Base-by-base conservation (phyloP, 2,888 invertebrate genomes). In the Copidosoma aretas region DNA sequence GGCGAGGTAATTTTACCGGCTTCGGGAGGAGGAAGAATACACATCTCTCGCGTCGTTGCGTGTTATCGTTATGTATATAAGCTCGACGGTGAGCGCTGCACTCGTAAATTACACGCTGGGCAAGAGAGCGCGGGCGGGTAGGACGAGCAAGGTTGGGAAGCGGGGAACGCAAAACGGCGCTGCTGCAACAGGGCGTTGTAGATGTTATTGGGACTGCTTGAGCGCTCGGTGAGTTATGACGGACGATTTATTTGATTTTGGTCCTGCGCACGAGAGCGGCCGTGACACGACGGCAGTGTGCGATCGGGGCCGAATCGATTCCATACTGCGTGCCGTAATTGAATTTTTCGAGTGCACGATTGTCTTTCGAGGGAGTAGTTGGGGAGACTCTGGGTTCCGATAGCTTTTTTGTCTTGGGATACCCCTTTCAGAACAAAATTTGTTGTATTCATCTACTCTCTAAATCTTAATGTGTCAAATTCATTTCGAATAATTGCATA, bases 1-100 rank as follows among this genome's bases (percentile, higher is more conserved):
- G 54, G 53, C 60, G 69, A 63, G 68, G 71, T 73, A 68, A 71
- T 73, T 72, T 71, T 71, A 68, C 67, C 64, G 58, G 59, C 51
- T 51, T 49, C 14, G 22, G 32, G 32, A 32, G 32, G 32, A 32
- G 32, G 8, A 32, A 32, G 32, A 32, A 32, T 32, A 8, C 32
- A 32, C 8, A 3, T 32, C 8, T 32, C 60, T 17, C 8, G 46
- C 22, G 57, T 25, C 65, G 49, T 70, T 60, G 67, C 67, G 70
- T 67, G 70, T 64, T 64, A 49, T n/a, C 60, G 43, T 32, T 54
- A 64, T 64, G 62, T 70, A 65, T 67, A 61, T 64, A 58, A 64
- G 62, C 49, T 22, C 24, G 46, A 14, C n/a, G 39, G 14, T 12
- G 58, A n/a, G 2, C 32, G 32, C 39, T 41, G 64, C 52, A 64